Evolutionary conservation across 1,140 invertebrate species (phyloP).

Genomic region (Aphelinus certus): DNA sequence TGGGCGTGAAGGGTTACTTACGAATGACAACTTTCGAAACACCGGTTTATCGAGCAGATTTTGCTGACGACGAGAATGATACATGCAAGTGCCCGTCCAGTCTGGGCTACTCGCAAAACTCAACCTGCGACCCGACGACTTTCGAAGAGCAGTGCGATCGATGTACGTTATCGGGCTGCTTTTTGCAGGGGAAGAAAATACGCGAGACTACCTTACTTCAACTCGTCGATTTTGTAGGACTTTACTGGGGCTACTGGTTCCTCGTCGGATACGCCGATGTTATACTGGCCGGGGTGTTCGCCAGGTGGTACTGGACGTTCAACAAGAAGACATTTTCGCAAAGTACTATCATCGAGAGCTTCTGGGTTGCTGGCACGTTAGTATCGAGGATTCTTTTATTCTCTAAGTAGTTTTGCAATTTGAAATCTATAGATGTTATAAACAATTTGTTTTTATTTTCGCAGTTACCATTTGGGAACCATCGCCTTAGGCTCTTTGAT

Average conservation of each 20-base stretch:
- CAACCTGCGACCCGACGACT: background rate
- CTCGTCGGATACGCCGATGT: background rate
- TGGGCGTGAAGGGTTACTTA: slow-evolving; percentile 3
- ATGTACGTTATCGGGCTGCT: background rate
- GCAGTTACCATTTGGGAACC: slow-evolving; percentile 8
- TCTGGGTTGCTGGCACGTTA: slow-evolving; percentile 4
- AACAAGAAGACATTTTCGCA: slow-evolving; percentile 10
- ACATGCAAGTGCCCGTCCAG: background rate
- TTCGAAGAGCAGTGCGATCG: background rate
- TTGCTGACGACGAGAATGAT: background rate
- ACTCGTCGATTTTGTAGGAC: slow-evolving; percentile 1
- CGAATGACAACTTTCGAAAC: background rate
- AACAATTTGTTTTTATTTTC: background rate
- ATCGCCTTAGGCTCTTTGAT: background rate
- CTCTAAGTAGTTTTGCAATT: too few relatives aligned
- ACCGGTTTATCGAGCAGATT: background rate
- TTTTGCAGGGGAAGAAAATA: background rate
- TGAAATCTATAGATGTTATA: too few relatives aligned
- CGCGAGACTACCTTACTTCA: background rate
- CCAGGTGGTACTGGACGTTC: slow-evolving; percentile 20
- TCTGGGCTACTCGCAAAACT: background rate
- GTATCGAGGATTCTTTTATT: background rate
- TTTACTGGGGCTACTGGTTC: slow-evolving; percentile 13
- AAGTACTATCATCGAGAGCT: background rate
- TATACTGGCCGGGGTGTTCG: background rate